phyloP scores from a whole-genome alignment of 2,797 vertebrate species.

The Chelmon rostratus region DNA sequence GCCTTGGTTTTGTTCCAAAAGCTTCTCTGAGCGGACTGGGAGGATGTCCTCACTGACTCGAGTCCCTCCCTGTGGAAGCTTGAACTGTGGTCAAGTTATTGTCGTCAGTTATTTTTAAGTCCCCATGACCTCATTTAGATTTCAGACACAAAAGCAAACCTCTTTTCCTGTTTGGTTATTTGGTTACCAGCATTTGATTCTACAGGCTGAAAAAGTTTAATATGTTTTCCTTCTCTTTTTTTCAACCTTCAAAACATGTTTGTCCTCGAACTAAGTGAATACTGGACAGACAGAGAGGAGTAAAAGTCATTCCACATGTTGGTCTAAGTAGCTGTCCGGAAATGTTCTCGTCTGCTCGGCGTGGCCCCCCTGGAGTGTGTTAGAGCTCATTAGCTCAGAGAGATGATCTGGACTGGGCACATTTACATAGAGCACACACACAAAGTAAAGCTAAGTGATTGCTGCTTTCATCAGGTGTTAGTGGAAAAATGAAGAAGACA shows the following conservation, averaged over 20 bases:
- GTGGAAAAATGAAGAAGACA: background rate
- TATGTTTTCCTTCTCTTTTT: slow-evolving; percentile 7
- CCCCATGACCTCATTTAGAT: slow-evolving; percentile 64
- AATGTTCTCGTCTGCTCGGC: background rate
- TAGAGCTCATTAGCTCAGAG: slow-evolving; percentile 33
- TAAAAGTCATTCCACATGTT: slow-evolving; percentile 39
- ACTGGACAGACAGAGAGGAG: background rate
- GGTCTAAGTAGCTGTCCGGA: slow-evolving; percentile 26
- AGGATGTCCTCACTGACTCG: slow-evolving; percentile 50
- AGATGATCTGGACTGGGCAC: slow-evolving; percentile 23
- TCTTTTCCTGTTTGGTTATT: slow-evolving; percentile 49
- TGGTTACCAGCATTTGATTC: slow-evolving; percentile 9
- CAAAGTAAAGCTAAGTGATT: slow-evolving; percentile 1
- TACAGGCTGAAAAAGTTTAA: background rate
- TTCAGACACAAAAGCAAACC: slow-evolving; percentile 50
- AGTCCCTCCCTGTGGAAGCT: slow-evolving; percentile 52
- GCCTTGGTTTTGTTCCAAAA: slow-evolving; percentile 62
- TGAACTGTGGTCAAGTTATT: slow-evolving; percentile 72
- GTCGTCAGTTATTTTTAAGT: slow-evolving; percentile 70
- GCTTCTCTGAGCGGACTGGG: slow-evolving; percentile 25
- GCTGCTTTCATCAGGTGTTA: slow-evolving; percentile 11
- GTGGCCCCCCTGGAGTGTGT: slow-evolving; percentile 17
- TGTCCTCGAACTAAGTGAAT: slow-evolving; percentile 5
- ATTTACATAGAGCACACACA: background rate
- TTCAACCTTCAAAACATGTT: slow-evolving; percentile 12